Evolutionary conservation across 2,113 vertebrate genomes (phyloP).

Genomic region (Strix uralensis): DNA sequence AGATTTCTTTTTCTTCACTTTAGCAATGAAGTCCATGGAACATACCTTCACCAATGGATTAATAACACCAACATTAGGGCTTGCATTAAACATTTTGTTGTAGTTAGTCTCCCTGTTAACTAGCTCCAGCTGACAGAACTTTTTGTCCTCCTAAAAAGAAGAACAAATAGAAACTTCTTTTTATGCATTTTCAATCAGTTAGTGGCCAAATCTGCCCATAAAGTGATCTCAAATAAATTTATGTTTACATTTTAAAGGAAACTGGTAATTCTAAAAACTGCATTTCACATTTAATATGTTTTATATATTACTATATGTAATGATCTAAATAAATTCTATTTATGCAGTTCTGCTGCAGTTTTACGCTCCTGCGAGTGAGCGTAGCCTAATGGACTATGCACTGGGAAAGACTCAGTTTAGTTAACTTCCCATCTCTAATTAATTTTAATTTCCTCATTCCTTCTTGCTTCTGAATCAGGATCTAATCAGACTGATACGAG

Average conservation of each 20-base stretch:
- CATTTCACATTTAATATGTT: slow-evolving; percentile 9
- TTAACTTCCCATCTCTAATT: background rate
- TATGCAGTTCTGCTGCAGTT: background rate
- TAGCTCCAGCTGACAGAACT: slow-evolving; percentile 98
- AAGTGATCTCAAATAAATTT: background rate
- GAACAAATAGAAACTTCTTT: slow-evolving; percentile 75
- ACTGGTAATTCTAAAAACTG: background rate
- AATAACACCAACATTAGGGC: slow-evolving; percentile 96
- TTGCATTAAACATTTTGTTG: slow-evolving; percentile 98
- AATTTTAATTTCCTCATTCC: background rate
- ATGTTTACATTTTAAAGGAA: background rate
- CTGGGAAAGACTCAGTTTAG: background rate
- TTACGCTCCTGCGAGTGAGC: background rate
- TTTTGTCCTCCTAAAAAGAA: slow-evolving; percentile 94
- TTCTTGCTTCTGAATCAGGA: background rate
- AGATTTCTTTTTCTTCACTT: slow-evolving; percentile 36
- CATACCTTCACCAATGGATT: slow-evolving; percentile 98
- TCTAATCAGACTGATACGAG: background rate
- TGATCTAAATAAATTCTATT: background rate
- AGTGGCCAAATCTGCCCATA: slow-evolving; percentile 19
- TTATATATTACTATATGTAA: background rate
- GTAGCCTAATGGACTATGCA: background rate
- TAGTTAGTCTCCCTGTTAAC: slow-evolving; percentile 99
- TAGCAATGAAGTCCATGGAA: slow-evolving; percentile 61
- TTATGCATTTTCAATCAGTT: slow-evolving; percentile 58